A percentile compares a stretch with the other conserved stretches of the same genome.
These are phyloP conservation scores for Burhinus bistriatus DNA, from an alignment of 2,113 vertebrate species.

Conservation along the genomic window DNA sequence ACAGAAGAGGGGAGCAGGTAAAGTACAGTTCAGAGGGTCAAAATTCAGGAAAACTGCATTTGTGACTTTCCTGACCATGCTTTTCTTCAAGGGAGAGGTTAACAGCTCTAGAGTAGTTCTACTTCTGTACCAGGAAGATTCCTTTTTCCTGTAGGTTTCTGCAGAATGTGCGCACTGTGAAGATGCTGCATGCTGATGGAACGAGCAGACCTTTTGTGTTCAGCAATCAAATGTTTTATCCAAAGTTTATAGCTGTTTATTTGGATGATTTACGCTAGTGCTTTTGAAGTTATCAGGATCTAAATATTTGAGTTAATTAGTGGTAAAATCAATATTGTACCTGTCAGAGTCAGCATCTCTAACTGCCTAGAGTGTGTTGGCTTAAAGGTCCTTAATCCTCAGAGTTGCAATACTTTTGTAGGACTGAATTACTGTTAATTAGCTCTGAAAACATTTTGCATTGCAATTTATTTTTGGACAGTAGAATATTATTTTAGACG, in stretches of 20 bases:
- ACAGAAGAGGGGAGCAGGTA: background rate
- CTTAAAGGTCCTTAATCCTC: background rate
- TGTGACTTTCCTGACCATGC: background rate
- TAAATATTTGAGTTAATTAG: conserved; percentile 35
- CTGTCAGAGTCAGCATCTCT: background rate
- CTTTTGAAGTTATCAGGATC: background rate
- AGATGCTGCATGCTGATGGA: background rate
- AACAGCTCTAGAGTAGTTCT: background rate
- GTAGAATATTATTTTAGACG: conserved; percentile 42
- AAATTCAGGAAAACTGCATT: background rate
- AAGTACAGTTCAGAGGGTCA: background rate
- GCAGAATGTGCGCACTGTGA: background rate
- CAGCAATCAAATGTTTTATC: background rate
- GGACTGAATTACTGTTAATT: conserved; percentile 37
- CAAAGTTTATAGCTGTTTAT: background rate
- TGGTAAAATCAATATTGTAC: background rate
- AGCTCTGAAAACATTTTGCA: conserved; percentile 54
- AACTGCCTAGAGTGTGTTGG: background rate
- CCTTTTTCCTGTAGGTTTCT: background rate
- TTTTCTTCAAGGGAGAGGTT: background rate
- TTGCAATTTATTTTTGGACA: conserved; percentile 58
- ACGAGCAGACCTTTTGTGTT: background rate
- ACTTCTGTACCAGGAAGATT: background rate
- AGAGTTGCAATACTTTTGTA: background rate
- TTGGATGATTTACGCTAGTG: background rate